Base-by-base conservation (phyloP, 2,113 vertebrate genomes). In the Gallinago undulata region DNA sequence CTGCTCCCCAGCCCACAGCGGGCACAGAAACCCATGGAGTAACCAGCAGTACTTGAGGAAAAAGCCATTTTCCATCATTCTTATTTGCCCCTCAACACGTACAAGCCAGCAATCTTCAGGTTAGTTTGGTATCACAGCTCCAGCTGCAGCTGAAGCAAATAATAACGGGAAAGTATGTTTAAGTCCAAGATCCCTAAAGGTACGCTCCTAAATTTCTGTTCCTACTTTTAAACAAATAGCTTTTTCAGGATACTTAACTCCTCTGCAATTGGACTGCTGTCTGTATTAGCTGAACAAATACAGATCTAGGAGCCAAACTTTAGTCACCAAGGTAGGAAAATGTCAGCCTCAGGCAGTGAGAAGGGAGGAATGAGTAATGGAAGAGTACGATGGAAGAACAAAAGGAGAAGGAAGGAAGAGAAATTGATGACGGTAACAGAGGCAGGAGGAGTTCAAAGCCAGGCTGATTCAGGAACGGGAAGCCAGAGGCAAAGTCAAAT, bases 351-450 rank as follows among this genome's bases (percentile, higher is more conserved):
- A 24, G 74, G 80, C 78, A 70, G 64, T 53, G 88, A 33, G 41
- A 93, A 75, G 22, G 86, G 78, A 80, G 66, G 37, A 85, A 56
- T 50, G 81, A 91, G 75, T 73, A 91, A 96, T 53, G 74, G 72
- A 82, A 87, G 77, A 74, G 4, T 10, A 64, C 2, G 5, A 63
- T 0, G 1, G 43, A 84, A 62, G 51, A 70, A 74, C 35, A 80
- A 64, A 35, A 82, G 60, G 30, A 91, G 33, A 91, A 73, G 18
- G 2, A 75, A 67, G 47, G 41, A 96, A 69, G 33, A 56, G 41
- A 55, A 84, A 90, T 2, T 33, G 41, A 41, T 59, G 57, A 70
- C 19, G 43, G 30, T 66, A 62, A 74, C 10, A 31, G 47, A 72
- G 28, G 45, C 53, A 93, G 70, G 35, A 72, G 35, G 35, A 45